A percentile compares a stretch with the other conserved stretches of the same genome.
Conservation (phyloP, 2,888 invertebrate species). For the Operophtera brumata region DNA sequence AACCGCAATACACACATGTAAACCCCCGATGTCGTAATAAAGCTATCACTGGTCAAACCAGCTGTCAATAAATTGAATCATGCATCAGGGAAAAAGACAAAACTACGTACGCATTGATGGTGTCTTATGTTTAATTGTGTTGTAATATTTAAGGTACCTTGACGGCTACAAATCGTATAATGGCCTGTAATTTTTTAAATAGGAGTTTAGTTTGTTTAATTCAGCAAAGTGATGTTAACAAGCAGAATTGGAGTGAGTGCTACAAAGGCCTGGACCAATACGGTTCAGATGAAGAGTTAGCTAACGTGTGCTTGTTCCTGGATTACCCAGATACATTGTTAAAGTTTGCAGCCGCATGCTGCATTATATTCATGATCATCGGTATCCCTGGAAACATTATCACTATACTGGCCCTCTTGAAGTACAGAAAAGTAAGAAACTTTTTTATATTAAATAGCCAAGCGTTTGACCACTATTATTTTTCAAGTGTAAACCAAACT, state of each 20-base stretch:
- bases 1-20: not conserved
- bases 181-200: slow-evolving; percentile 8
- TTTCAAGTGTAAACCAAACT: no score
- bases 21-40: not conserved
- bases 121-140: slow-evolving; percentile 3
- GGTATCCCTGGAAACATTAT: slow-evolving; percentile 86
- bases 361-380: slow-evolving; percentile 80
- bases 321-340: slow-evolving; percentile 17
- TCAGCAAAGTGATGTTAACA: not conserved
- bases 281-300: slow-evolving; percentile 15
- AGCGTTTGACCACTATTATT: no score
- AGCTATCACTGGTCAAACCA: slow-evolving; percentile 11
- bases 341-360: slow-evolving; percentile 13
- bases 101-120: not conserved
- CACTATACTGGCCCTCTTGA: slow-evolving; percentile 83
- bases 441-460: no score
- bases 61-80: slow-evolving; percentile 9
- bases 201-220: not conserved
- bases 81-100: slow-evolving; percentile 14
- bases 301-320: slow-evolving; percentile 5
- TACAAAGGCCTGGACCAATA: slow-evolving; percentile 19
- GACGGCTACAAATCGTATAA: slow-evolving; percentile 1
- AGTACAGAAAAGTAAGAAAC: slow-evolving; percentile 71
- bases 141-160: not conserved
- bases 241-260: slow-evolving; percentile 1